Evolutionary conservation across 1,140 invertebrate genomes (phyloP).

Genomic region (Pseudachorutes palmiensis): DNA sequence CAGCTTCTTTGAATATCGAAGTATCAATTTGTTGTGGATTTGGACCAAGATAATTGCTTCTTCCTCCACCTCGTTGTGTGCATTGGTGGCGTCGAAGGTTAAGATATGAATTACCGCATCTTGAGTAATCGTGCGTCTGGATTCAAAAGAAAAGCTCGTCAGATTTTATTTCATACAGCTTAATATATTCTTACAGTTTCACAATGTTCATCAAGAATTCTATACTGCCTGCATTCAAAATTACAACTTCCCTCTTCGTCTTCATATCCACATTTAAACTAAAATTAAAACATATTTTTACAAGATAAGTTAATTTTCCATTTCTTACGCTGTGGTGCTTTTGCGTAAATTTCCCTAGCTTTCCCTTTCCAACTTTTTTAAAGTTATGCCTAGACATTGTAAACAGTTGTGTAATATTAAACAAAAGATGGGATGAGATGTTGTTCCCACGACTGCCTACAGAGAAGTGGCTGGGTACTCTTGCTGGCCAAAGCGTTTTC

Average conservation of each 20-base stretch:
- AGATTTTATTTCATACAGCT: background rate
- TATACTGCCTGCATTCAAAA: background rate
- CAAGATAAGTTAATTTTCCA: background rate
- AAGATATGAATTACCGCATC: background rate
- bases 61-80: background rate
- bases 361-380: background rate
- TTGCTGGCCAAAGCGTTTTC: background rate
- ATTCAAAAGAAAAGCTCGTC: background rate
- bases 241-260: background rate
- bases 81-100: background rate
- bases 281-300: background rate
- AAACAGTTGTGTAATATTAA: background rate
- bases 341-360: background rate
- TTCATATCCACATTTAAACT: conserved; percentile 10
- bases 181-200: background rate
- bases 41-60: background rate
- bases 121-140: background rate
- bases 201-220: background rate
- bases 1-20: background rate
- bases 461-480: background rate
- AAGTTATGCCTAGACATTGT: background rate
- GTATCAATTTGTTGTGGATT: background rate
- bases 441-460: background rate
- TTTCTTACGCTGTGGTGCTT: background rate
- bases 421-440: background rate